phyloP scores from a whole-genome alignment of 2,888 invertebrate species.

The Ceratothoa steindachneri region DNA sequence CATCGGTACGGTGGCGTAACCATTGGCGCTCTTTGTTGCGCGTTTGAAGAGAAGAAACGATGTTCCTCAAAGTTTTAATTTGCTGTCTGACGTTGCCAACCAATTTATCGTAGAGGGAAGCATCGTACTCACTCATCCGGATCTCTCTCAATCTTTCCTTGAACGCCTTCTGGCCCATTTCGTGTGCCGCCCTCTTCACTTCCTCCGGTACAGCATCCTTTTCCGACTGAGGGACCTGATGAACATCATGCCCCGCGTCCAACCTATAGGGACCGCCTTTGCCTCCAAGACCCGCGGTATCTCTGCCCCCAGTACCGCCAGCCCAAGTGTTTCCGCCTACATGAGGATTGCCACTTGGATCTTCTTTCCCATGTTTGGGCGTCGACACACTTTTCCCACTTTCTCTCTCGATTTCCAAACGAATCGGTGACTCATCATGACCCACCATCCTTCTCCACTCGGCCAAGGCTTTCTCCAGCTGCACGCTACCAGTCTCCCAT shows the following conservation, averaged over 20 bases:
- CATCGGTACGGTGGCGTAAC: constrained; percentile 87
- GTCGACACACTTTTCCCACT: constrained; percentile 63
- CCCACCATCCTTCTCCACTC: constrained; percentile 57
- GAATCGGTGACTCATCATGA: constrained; percentile 52
- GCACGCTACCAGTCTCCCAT: constrained; percentile 58
- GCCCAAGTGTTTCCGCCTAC: constrained; percentile 97
- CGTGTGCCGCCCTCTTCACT: constrained; percentile 79
- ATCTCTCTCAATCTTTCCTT: constrained; percentile 83
- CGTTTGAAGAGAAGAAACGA: constrained; percentile 80
- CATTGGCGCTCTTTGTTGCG: constrained; percentile 91
- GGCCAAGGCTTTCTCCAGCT: constrained; percentile 55
- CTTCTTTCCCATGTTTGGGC: constrained; percentile 90
- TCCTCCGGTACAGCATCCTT: constrained; percentile 87
- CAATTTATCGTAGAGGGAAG: constrained; percentile 77
- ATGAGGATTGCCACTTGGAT: constrained; percentile 83
- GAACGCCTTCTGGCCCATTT: constrained; percentile 87
- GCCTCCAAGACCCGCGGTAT: constrained; percentile 92
- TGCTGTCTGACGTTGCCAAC: constrained; percentile 65
- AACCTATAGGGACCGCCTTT: constrained; percentile 92
- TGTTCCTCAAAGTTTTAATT: constrained; percentile 77
- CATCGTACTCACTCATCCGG: constrained; percentile 90
- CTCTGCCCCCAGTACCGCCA: constrained; percentile 68
- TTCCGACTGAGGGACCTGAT: constrained; percentile 74
- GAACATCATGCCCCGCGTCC: constrained; percentile 66
- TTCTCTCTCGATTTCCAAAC: constrained; percentile 69